Evolutionary conservation across 2,797 vertebrate species (phyloP).

Genomic region (Ciconia nigra): DNA sequence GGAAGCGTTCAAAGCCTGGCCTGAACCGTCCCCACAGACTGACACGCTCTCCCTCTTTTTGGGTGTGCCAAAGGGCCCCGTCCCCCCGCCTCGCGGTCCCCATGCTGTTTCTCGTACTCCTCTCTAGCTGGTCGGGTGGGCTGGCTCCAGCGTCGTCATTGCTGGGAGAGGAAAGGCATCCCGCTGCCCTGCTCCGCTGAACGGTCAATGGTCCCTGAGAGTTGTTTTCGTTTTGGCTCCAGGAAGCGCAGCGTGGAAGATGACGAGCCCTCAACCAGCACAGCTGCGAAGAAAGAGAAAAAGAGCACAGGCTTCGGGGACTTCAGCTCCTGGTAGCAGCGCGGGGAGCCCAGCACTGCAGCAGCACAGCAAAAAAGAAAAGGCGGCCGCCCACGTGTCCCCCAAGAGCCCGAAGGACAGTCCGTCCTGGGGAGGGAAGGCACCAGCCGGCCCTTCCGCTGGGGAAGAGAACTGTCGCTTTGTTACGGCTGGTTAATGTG

Average conservation of each 20-base stretch:
- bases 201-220: neutral
- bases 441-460: neutral
- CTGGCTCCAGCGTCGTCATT: neutral
- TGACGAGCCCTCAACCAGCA: slow-evolving; percentile 83
- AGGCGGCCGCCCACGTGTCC: neutral
- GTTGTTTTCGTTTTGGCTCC: slow-evolving; percentile 1
- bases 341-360: neutral
- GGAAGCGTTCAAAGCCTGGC: neutral
- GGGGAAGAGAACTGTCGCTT: slow-evolving; percentile 14
- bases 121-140: neutral
- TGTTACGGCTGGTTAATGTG: slow-evolving; percentile 34
- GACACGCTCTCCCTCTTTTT: neutral
- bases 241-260: slow-evolving; percentile 84
- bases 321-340: slow-evolving; percentile 94
- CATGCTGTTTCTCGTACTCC: neutral
- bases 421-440: neutral
- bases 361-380: neutral
- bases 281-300: slow-evolving; percentile 80
- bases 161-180: neutral
- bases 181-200: neutral
- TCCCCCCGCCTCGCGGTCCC: neutral
- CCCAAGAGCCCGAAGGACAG: neutral
- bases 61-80: neutral
- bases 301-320: slow-evolving; percentile 84
- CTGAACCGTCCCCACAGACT: neutral